Percentiles rank a stretch among this genome's conserved stretches.
Conservation (phyloP, 2,113 vertebrate genomes). For the Chauna torquata region DNA sequence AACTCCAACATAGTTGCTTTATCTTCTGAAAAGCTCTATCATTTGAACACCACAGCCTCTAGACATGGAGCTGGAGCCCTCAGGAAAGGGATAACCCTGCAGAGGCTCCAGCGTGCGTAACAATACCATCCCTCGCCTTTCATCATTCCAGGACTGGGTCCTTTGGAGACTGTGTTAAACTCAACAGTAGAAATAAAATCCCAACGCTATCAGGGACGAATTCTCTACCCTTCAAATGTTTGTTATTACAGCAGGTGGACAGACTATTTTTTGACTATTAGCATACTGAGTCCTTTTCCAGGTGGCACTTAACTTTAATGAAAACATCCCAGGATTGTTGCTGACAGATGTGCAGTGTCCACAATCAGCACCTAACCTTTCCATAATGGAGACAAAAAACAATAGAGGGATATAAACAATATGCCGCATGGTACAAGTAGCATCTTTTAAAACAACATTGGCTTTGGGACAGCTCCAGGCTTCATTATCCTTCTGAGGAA, state of each 20-base stretch:
- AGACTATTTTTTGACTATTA: neutral
- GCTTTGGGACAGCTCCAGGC: neutral
- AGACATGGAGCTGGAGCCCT: neutral
- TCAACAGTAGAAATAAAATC: neutral
- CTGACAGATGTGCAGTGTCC: slow-evolving; percentile 23
- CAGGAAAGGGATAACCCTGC: neutral
- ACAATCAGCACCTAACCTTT: neutral
- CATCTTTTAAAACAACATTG: neutral
- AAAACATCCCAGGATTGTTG: neutral
- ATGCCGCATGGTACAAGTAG: neutral
- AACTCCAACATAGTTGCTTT: neutral
- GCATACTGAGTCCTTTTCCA: neutral
- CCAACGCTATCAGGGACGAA: neutral
- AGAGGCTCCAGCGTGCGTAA: neutral
- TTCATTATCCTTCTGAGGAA: neutral
- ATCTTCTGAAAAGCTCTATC: neutral
- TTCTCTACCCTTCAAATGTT: neutral
- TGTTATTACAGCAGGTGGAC: neutral
- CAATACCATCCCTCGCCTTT: too few species aligned
- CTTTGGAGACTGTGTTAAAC: fast-evolving
- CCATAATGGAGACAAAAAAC: slow-evolving; percentile 41
- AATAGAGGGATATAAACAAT: slow-evolving; percentile 29
- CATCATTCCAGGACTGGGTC: neutral
- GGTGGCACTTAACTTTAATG: neutral
- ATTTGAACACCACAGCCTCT: neutral